phyloP scores from a whole-genome alignment of 2,797 vertebrate genomes.

The Cyprinella venusta region DNA sequence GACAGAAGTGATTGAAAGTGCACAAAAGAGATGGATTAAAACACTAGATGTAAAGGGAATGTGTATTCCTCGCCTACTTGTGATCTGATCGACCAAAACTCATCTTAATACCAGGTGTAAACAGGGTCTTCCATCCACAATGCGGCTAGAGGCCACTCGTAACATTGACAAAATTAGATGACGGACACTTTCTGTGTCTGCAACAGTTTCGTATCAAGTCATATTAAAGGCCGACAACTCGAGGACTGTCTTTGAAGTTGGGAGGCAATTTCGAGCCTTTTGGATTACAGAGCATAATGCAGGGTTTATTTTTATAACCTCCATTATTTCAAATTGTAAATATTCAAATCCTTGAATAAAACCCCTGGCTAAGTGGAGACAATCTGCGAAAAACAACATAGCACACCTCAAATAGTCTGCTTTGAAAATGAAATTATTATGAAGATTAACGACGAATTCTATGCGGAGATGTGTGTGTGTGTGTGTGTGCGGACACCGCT shows the following conservation, averaged over 20 bases:
- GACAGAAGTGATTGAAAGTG: background rate
- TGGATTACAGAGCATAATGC: conserved; percentile 77
- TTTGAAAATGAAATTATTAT: conserved; percentile 82
- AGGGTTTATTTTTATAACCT: conserved; percentile 89
- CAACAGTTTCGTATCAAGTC: conserved; percentile 59
- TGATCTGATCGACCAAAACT: background rate
- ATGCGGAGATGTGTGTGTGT: conserved; percentile 69
- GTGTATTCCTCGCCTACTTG: background rate
- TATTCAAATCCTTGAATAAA: conserved; percentile 98
- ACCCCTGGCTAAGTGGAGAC: conserved; percentile 91
- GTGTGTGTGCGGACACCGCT: conserved; percentile 63
- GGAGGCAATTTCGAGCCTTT: conserved; percentile 74
- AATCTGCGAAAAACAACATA: conserved; percentile 89
- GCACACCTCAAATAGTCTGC: conserved; percentile 74
- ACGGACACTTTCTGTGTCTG: conserved; percentile 49
- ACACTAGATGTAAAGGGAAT: background rate
- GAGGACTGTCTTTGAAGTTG: conserved; percentile 74
- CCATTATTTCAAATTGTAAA: conserved; percentile 98
- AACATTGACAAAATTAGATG: conserved; percentile 1
- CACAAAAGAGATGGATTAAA: background rate
- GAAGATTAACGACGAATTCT: conserved; percentile 80
- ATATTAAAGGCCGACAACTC: conserved; percentile 71
- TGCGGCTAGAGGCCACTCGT: background rate
- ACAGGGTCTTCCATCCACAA: background rate
- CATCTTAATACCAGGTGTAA: background rate